Percentiles rank a stretch among this genome's conserved stretches.
These are phyloP conservation scores for Tribolium castaneum DNA, from an alignment of 1,140 invertebrate species.

Conservation along the genomic window DNA sequence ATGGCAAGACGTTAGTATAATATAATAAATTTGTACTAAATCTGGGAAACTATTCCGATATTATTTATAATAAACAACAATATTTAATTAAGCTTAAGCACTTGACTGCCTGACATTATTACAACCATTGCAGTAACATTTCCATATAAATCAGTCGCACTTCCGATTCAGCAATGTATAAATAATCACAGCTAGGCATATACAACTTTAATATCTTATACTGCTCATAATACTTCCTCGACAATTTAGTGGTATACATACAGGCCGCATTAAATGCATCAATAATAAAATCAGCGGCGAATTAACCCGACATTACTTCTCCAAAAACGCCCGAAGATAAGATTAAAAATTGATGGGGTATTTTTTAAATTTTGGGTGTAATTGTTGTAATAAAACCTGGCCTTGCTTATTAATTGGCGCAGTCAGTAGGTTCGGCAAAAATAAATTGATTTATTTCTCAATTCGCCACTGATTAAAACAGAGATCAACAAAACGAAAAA, in stretches of 20 bases:
- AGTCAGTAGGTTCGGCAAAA: too few species aligned
- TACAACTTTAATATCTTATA: constrained; percentile 34
- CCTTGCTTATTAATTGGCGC: too few species aligned
- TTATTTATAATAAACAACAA: constrained; percentile 6
- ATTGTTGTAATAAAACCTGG: too few species aligned
- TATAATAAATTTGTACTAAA: constrained; percentile 39
- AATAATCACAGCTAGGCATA: constrained; percentile 49
- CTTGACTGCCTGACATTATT: constrained; percentile 21
- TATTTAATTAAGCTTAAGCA: constrained; percentile 39
- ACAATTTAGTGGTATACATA: constrained; percentile 28
- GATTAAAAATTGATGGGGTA: too few species aligned
- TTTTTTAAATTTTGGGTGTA: too few species aligned
- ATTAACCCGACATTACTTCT: too few species aligned
- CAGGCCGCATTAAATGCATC: constrained; percentile 41
- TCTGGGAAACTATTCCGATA: constrained; percentile 25
- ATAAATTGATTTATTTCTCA: too few species aligned
- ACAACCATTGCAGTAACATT: constrained; percentile 4
- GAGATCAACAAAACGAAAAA: constrained; percentile 40
- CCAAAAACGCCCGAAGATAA: too few species aligned
- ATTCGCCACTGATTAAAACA: background rate
- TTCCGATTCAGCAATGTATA: constrained; percentile 36
- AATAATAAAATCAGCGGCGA: background rate
- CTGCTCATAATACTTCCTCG: constrained; percentile 27
- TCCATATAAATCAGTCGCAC: constrained; percentile 3
- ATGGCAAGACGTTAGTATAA: constrained; percentile 35